Conservation (phyloP, 2,113 vertebrate species). For the Uria lomvia region DNA sequence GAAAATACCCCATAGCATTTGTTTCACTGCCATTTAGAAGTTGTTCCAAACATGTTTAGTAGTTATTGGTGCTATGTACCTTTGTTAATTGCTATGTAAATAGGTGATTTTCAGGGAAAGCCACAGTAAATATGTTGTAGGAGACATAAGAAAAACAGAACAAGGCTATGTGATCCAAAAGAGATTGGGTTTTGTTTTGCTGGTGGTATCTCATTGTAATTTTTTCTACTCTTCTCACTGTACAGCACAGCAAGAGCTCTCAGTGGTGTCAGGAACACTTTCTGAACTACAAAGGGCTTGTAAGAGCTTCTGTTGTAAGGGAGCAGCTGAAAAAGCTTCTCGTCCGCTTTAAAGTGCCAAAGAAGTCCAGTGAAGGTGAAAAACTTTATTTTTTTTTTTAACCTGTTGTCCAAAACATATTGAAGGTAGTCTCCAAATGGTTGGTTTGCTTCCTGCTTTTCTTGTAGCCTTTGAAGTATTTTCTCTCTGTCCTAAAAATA, state of each 20-base stretch:
- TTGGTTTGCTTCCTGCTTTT: background rate
- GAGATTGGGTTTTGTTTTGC: background rate
- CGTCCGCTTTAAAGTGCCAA: slow-evolving; percentile 94
- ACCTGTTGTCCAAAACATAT: background rate
- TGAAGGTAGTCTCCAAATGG: background rate
- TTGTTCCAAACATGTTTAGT: background rate
- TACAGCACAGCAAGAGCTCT: slow-evolving; percentile 93
- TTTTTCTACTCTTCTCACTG: background rate
- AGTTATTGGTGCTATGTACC: background rate
- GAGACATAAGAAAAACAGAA: background rate
- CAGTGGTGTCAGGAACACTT: slow-evolving; percentile 98
- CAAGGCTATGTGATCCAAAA: background rate
- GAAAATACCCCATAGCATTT: background rate
- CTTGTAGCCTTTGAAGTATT: background rate
- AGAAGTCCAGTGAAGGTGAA: slow-evolving; percentile 93
- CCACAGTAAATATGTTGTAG: background rate
- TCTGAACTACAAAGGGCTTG: slow-evolving; percentile 96
- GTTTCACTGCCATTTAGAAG: background rate
- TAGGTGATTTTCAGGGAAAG: background rate
- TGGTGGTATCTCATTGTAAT: background rate
- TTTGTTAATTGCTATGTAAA: background rate
- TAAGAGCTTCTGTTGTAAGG: slow-evolving; percentile 87
- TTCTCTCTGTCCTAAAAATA: background rate
- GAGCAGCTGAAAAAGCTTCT: slow-evolving; percentile 95
- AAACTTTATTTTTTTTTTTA: background rate